Conservation (phyloP, 2,113 vertebrate genomes). For the Diphyllodes magnificus region DNA sequence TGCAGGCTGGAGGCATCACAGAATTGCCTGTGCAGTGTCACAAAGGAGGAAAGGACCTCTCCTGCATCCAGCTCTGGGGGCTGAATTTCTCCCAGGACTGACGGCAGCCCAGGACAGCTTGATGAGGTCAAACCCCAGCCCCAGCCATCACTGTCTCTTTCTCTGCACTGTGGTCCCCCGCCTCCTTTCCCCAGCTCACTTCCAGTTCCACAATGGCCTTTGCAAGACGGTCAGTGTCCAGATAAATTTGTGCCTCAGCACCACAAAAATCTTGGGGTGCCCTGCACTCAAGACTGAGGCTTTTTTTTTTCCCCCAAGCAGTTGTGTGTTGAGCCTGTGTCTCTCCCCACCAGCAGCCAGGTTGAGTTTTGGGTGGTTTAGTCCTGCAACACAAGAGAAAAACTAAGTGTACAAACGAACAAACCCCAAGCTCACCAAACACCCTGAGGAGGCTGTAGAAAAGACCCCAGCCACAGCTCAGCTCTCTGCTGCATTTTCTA, state of each 20-base stretch:
- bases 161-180: background rate
- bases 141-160: background rate
- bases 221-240: background rate
- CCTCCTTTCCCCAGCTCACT: background rate
- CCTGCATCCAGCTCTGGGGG: rapidly evolving
- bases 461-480: background rate
- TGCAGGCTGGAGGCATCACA: background rate
- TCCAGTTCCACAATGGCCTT: background rate
- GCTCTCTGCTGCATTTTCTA: background rate
- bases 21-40: background rate
- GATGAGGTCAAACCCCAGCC: background rate
- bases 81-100: background rate
- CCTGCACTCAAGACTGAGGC: background rate
- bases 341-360: background rate
- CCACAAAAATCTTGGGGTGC: background rate
- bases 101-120: background rate
- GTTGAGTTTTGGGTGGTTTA: rapidly evolving
- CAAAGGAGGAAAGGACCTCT: background rate
- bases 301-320: background rate
- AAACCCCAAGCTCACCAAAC: background rate
- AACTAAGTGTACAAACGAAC: background rate
- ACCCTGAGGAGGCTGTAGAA: background rate
- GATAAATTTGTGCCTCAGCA: background rate
- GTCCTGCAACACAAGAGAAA: background rate
- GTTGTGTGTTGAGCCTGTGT: background rate